Evolutionary conservation across 2,888 invertebrate genomes (phyloP).

Genomic region (Balanococcus diminutus): DNA sequence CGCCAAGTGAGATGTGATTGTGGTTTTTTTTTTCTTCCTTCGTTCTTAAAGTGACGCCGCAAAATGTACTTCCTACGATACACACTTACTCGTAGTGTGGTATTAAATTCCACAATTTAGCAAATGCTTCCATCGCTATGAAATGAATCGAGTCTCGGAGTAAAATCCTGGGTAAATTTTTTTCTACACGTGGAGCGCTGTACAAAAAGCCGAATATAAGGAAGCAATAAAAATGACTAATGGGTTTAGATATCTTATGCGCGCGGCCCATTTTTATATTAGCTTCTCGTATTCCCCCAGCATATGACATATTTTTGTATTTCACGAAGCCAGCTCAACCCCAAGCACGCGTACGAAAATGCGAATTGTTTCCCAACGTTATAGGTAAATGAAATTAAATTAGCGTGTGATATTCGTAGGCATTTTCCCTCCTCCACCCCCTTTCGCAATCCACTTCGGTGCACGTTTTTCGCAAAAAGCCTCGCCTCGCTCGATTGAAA

Average conservation of each 20-base stretch:
- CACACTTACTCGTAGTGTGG: not conserved
- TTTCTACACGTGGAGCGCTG: not conserved
- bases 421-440: not conserved
- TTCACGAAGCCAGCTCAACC: not conserved
- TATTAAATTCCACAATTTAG: not conserved
- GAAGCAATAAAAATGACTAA: conserved; percentile 23
- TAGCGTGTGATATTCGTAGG: not conserved
- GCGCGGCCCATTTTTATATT: conserved; percentile 9
- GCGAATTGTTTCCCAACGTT: not conserved
- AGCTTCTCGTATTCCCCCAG: conserved; percentile 6
- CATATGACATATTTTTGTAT: conserved; percentile 2
- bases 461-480: not conserved
- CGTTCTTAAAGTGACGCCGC: not conserved
- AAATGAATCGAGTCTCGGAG: conserved; percentile 24
- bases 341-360: not conserved
- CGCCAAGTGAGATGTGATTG: not conserved
- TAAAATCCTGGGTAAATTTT: not conserved
- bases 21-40: not conserved
- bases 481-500: not conserved
- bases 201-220: not conserved
- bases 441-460: not conserved
- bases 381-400: not conserved
- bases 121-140: not conserved
- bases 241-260: conserved; percentile 14
- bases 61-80: not conserved